These are phyloP conservation scores for Celastrina argiolus DNA, from an alignment of 2,888 invertebrate genomes.

Conservation along the genomic window DNA sequence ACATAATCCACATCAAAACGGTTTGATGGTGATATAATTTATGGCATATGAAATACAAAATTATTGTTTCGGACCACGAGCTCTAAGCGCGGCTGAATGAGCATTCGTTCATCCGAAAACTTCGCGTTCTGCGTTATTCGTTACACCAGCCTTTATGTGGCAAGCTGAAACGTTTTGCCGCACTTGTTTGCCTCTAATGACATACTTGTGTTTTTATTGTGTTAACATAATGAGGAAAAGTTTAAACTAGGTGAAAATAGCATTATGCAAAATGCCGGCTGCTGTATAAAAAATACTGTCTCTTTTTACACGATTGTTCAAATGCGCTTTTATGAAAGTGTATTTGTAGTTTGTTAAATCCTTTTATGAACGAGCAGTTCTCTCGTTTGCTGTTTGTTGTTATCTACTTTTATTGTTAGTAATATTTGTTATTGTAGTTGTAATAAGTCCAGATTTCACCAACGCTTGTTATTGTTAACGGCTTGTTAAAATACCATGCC, in stretches of 20 bases:
- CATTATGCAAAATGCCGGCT: neutral
- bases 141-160: constrained; percentile 18
- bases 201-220: constrained; percentile 21
- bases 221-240: constrained; percentile 10
- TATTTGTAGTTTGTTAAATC: neutral
- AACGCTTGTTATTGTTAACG: too few species aligned
- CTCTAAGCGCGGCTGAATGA: constrained; percentile 15
- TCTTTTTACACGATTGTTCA: constrained; percentile 6
- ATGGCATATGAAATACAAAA: neutral
- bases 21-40: neutral
- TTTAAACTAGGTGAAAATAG: constrained; percentile 17
- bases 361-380: neutral
- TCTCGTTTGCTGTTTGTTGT: neutral
- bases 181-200: constrained; percentile 9
- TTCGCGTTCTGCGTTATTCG: constrained; percentile 13
- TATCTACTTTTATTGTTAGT: neutral
- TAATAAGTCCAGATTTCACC: too few species aligned
- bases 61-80: constrained; percentile 15
- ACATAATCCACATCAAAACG: neutral
- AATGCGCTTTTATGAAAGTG: neutral
- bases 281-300: neutral
- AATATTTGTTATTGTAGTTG: neutral
- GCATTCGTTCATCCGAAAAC: constrained; percentile 17
- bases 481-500: too few species aligned
- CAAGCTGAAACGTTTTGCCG: constrained; percentile 13